Evolutionary conservation across 2,888 invertebrate genomes (phyloP), one percentile per base, ranked within the genome.

Genomic region (Folsomia manolachei): DNA sequence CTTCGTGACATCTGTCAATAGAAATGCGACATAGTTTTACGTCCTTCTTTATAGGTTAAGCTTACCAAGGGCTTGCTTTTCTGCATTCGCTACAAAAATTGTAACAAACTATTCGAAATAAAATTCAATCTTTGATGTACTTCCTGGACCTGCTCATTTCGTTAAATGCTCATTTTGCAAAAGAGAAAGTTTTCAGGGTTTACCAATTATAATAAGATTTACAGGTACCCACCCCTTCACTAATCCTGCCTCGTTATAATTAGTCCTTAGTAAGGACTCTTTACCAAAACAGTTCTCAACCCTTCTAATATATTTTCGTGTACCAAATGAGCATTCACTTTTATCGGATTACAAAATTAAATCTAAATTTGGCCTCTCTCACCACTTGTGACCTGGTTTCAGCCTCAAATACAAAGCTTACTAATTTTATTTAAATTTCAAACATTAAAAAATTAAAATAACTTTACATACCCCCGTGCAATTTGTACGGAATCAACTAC

Each of bases 1-100:
- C 56, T 75, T 75, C 71, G 74, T 75, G 74, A 75, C 74, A 75
- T 75, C 74, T 75, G 74, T 72, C 74, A 23, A 56, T 9, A n/a
- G 18, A 24, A 61, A 70, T 70, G 71, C 69, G 71, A 74, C 74
- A 74, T 71, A 69, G 67, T 71, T 51, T 63, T 69, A 56, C 26
- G 9, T 14, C 27, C 27, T 24, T 27, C 21, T 62, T 66, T 66
- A 25, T 67, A 21, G 21, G 24, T 24, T n/a, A n/a, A n/a, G n/a
- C n/a, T n/a, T n/a, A n/a, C n/a, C n/a, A n/a, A n/a, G n/a, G n/a
- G n/a, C n/a, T n/a, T n/a, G n/a, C n/a, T n/a, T n/a, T n/a, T n/a
- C n/a, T n/a, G n/a, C n/a, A n/a, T 56, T 7, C 4, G 27, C 26
- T 24, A 1, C 27, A 14, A 53, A 68, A 63, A 11, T 39, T 39